phyloP scores from a whole-genome alignment of 2,888 invertebrate genomes.

The Homarus gammarus region DNA sequence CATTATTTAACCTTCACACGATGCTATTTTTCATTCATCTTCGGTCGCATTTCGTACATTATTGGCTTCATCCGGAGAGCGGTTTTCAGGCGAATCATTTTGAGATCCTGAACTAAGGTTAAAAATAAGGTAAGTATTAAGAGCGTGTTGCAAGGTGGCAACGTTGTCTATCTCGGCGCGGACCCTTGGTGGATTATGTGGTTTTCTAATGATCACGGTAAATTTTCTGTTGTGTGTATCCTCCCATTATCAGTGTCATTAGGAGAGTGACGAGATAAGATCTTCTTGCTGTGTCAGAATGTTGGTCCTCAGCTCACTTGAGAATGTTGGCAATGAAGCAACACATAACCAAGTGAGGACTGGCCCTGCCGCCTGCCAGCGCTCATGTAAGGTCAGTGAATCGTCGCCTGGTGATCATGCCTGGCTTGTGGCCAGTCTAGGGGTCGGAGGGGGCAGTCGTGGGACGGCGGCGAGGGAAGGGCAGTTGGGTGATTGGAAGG shows the following conservation, averaged over 20 bases:
- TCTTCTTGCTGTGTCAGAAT: neutral
- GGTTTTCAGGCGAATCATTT: neutral
- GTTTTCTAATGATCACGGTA: conserved; percentile 20
- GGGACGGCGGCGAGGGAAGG: neutral
- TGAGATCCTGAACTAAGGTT: neutral
- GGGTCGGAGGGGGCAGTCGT: neutral
- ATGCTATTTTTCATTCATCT: conserved; percentile 14
- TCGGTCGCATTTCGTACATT: conserved; percentile 4
- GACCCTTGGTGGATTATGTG: neutral
- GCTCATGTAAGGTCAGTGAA: conserved; percentile 14
- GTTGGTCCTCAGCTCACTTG: neutral
- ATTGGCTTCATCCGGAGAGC: neutral
- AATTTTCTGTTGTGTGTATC: conserved; percentile 19
- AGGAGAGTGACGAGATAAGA: conserved; percentile 12
- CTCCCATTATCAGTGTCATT: conserved; percentile 16
- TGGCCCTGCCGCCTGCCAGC: neutral
- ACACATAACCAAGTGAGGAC: neutral
- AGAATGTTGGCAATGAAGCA: neutral
- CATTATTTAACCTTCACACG: conserved; percentile 5
- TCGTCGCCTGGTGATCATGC: conserved; percentile 12
- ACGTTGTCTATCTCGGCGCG: conserved; percentile 3
- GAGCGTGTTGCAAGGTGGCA: conserved; percentile 13
- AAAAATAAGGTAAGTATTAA: neutral
- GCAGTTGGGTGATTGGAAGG: neutral
- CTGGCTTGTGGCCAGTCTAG: conserved; percentile 7